Conservation (phyloP, 2,888 invertebrate genomes). For the Nemoura dubitans region DNA sequence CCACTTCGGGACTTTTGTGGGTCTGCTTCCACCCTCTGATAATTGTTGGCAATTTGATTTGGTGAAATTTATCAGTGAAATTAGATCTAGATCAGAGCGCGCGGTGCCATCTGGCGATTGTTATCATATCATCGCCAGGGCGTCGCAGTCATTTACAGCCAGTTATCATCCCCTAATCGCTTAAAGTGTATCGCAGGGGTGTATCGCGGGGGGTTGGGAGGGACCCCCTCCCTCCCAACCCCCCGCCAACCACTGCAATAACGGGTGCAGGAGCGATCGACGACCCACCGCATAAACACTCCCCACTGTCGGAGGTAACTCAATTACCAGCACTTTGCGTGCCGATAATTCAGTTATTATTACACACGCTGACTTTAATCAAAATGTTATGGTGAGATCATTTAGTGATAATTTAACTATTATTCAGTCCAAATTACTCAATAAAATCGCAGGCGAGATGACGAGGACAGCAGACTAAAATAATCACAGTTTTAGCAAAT, state of each 20-base stretch:
- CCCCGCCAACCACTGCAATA: background rate
- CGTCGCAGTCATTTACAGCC: background rate
- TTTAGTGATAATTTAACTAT: background rate
- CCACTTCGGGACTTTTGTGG: no score
- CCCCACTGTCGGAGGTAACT: background rate
- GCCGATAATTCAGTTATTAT: background rate
- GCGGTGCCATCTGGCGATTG: background rate
- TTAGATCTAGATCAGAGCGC: no score
- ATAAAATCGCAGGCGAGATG: background rate
- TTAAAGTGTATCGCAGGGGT: background rate
- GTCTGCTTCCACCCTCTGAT: no score
- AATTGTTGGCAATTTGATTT: no score
- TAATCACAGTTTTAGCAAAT: background rate
- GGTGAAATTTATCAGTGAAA: no score
- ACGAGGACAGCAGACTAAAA: no score
- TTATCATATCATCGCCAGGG: background rate
- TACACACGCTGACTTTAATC: background rate
- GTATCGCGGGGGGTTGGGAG: no score
- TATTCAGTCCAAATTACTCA: background rate
- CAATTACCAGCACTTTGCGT: background rate
- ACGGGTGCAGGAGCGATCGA: background rate
- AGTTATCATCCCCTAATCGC: background rate
- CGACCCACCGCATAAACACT: background rate
- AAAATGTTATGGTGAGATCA: background rate
- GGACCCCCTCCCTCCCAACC: no score